Evolutionary conservation across 2,797 vertebrate species (phyloP), one percentile per base, ranked within the genome.

Genomic region (Melanotaenia pygmaea): DNA sequence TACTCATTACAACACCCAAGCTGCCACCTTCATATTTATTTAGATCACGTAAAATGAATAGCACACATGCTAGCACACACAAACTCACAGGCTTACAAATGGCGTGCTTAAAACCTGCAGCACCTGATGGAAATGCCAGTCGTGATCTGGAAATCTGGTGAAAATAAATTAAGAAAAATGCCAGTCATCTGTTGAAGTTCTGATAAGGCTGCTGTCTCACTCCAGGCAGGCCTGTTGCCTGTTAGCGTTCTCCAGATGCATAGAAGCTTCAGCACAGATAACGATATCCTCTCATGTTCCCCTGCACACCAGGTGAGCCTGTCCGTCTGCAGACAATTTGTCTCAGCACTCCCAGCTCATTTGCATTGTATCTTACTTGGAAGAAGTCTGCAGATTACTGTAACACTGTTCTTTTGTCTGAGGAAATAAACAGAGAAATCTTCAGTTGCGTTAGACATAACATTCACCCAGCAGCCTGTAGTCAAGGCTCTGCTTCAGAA

Each of bases 91-190:
- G 40, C 40, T 43, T 43, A 43, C 40, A 43, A 12, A 18, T 43
- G 40, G 22, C 57, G 14, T 24, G 13, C 70, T 58, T 50, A 16
- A 35, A 28, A 32, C 61, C 64, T 20, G 67, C 51, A 64, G 43
- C 67, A 51, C 70, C 82, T 83, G 82, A 86, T 83, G 81, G 77
- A 89, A 90, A 89, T 86, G 80, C 80, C 78, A 78, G 66, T 85
- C 74, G 62, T 77, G 66, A 88, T 87, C 81, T 81, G 69, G 57
- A 54, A 76, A 88, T 83, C 83, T 83, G 79, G 50, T 76, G 68
- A 38, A 79, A 89, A 84, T 79, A 74, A 79, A 89, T 83, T 53
- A 79, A 63, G 59, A 74, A 82, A 88, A 84, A 64, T 53, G 57
- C 38, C 76, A 72, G 76, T 80, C 50, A 14, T 68, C 78, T 90